Percentiles rank a stretch among this genome's conserved stretches.
Conservation (phyloP, 2,888 invertebrate genomes). For the Stenchaetothrips biformis region DNA sequence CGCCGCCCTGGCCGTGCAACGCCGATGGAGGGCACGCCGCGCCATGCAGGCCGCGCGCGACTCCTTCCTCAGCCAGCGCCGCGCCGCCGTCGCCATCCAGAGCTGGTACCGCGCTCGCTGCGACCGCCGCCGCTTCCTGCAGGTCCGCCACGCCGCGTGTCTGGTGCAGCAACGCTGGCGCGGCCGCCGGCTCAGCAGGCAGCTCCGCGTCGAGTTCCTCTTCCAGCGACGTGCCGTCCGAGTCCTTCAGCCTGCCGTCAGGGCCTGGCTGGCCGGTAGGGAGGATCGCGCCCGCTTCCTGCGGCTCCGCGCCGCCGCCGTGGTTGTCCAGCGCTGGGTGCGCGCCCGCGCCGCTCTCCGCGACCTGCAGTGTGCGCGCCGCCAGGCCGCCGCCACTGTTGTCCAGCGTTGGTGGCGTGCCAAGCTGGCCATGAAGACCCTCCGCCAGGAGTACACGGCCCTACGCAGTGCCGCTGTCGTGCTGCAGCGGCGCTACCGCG, state of each 20-base stretch:
- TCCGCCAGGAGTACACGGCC: background rate
- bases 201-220: background rate
- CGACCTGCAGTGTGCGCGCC: slow-evolving; percentile 38
- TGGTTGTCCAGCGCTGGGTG: background rate
- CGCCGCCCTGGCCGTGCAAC: slow-evolving; percentile 47
- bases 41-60: slow-evolving; percentile 36
- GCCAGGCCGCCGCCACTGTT: slow-evolving; percentile 42
- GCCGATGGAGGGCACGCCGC: slow-evolving; percentile 46
- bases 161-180: slow-evolving; percentile 3
- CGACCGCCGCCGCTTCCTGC: background rate
- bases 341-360: background rate
- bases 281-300: background rate
- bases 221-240: background rate
- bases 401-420: slow-evolving; percentile 43
- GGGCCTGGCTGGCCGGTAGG: background rate
- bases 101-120: slow-evolving; percentile 47
- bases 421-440: background rate
- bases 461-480: background rate
- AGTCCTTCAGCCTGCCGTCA: background rate
- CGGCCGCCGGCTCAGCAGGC: background rate
- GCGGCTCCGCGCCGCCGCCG: background rate
- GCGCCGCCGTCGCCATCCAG: slow-evolving; percentile 51
- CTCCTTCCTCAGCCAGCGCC: slow-evolving; percentile 44
- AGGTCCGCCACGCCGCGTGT: background rate
- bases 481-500: background rate